Evolutionary conservation across 2,888 invertebrate species (phyloP), one percentile per base, ranked within the genome.

Genomic region (Hydrotaea cyrtoneurina): DNA sequence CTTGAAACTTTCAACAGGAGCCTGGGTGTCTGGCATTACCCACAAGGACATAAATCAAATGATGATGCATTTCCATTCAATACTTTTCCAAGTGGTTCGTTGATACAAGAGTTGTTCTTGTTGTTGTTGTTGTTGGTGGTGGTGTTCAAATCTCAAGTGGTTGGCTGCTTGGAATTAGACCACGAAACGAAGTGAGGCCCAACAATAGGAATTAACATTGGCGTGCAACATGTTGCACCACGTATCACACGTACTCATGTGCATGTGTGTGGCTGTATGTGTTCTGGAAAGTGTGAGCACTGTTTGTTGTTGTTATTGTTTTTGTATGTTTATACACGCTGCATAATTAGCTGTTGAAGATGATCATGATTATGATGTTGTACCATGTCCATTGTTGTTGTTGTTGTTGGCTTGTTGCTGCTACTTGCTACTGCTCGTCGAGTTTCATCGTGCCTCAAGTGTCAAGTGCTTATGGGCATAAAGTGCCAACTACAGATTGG

Each of bases 1-100:
- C 86, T 87, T 87, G 83, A 86, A 87, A 86, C 86, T 87, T 87
- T 87, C 87, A 87, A 86, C 86, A 86, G 87, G 87, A 87, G 87
- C 72, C 87, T 76, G 77, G 69, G 72, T 87, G 87, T 87, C 87
- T 87, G 87, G 87, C 83, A 85, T 82, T 83, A 82, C 76, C 80
- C 39, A 39, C 73, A 53, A 85, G 78, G 74, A 83, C 76, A 85
- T 86, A 87, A 87, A 87, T 87, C 85, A 86, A 53, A 36, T 46
- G 73, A 69, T 77, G 66, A 77, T 82, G 82, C 73, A 82, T 85
- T 85, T 77, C 73, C 55, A 74, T 78, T 57, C 77, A 69, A 15
- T 69, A 72, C 21, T 31, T 69, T 57, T 80, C 59, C 73, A 85
- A 85, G 75, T 82, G 77, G 36, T 39, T 77, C 72, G 53, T 80